Percentiles rank a stretch among this genome's conserved stretches.
phyloP scores from a whole-genome alignment of 1,140 invertebrate species.

The Macrotrachela quadricornifera region DNA sequence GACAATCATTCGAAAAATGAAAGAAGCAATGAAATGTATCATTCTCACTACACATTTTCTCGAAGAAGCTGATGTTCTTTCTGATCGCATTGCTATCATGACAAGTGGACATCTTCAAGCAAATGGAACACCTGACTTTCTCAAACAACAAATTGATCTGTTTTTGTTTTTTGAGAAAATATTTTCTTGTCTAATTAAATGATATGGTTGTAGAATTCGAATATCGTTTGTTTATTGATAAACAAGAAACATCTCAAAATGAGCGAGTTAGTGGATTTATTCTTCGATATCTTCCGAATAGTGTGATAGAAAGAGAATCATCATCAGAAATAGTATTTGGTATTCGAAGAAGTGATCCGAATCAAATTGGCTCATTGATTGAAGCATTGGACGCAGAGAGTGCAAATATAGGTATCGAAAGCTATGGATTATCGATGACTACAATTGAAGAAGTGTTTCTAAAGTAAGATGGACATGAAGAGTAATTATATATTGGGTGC shows the following conservation, averaged over 20 bases:
- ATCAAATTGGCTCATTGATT: conserved; percentile 17
- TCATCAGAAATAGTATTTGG: too few species aligned
- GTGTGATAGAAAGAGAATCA: too few species aligned
- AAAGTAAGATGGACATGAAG: too few species aligned
- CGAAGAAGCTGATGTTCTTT: conserved; percentile 42
- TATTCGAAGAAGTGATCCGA: too few species aligned
- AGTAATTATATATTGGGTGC: conserved; percentile 7
- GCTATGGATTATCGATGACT: conserved; percentile 53
- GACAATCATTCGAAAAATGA: conserved; percentile 9
- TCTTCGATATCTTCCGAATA: too few species aligned
- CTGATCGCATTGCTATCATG: conserved; percentile 47
- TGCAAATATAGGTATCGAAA: conserved; percentile 40
- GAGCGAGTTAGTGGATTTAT: too few species aligned
- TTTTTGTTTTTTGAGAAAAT: too few species aligned
- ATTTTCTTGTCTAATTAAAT: too few species aligned
- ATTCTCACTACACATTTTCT: conserved; percentile 24
- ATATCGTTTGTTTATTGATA: too few species aligned
- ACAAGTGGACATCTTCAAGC: conserved; percentile 40
- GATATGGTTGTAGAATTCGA: conserved; percentile 31
- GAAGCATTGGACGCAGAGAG: conserved; percentile 40
- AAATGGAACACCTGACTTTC: conserved; percentile 41
- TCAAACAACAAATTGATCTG: conserved; percentile 39
- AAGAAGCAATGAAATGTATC: conserved; percentile 9
- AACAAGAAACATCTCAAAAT: too few species aligned
- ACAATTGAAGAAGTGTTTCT: conserved; percentile 68